Evolutionary conservation across 92 coral and sea anemone genomes (phyloP).

Genomic region (Diadumene lineata): DNA sequence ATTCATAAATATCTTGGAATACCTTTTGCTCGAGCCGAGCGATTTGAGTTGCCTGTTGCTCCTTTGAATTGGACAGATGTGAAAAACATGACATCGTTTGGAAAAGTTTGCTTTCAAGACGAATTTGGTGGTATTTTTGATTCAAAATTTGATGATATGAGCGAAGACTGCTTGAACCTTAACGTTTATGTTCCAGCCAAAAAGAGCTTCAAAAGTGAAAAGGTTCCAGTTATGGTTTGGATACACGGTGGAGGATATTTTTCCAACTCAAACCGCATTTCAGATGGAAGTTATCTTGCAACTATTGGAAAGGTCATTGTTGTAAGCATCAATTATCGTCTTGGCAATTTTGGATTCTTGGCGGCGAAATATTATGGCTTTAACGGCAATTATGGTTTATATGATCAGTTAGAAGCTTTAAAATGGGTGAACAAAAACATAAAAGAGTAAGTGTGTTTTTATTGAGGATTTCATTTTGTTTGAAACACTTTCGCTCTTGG

Average conservation of each 20-base stretch:
- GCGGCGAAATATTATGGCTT: not conserved
- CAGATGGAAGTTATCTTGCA: conserved; percentile 38
- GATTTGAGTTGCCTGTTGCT: conserved; percentile 24
- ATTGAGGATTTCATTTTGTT: too few species aligned
- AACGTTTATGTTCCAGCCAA: conserved; percentile 36
- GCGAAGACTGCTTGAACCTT: conserved; percentile 28
- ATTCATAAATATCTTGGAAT: conserved; percentile 14
- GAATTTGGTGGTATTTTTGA: not conserved
- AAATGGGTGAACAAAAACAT: conserved; percentile 42
- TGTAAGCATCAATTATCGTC: conserved; percentile 28
- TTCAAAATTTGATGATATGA: not conserved
- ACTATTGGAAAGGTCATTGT: conserved; percentile 31
- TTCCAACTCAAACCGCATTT: not conserved
- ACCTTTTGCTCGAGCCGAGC: conserved; percentile 21
- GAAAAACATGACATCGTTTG: not conserved
- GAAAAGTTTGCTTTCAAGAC: conserved; percentile 19
- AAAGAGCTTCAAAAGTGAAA: not conserved
- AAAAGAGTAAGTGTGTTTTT: not conserved
- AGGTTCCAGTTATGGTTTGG: conserved; percentile 36
- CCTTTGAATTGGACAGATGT: conserved; percentile 6
- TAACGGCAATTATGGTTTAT: conserved; percentile 36
- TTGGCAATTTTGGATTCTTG: conserved; percentile 35
- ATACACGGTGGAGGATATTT: conserved; percentile 32
- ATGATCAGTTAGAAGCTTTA: conserved; percentile 36
- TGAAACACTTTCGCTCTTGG: too few species aligned